phyloP scores from a whole-genome alignment of 2,797 vertebrate genomes.

The Euthynnus affinis region DNA sequence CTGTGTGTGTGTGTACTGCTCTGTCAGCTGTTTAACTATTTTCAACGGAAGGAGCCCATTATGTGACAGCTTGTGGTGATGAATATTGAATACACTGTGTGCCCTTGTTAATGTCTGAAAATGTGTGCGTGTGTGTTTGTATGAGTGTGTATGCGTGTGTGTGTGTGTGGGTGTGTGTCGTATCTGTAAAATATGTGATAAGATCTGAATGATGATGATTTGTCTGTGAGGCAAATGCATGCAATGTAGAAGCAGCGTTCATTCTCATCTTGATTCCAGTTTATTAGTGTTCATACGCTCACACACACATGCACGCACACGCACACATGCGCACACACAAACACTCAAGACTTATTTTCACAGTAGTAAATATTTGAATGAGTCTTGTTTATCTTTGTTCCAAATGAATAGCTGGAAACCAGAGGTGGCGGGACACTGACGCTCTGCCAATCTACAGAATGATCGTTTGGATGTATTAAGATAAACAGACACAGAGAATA shows the following conservation, averaged over 20 bases:
- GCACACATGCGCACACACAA: slow-evolving; percentile 15
- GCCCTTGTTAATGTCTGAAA: slow-evolving; percentile 55
- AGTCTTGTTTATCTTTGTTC: slow-evolving; percentile 76
- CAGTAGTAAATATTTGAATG: slow-evolving; percentile 83
- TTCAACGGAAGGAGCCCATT: slow-evolving; percentile 74
- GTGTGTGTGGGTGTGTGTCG: slow-evolving; percentile 28
- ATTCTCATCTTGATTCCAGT: slow-evolving; percentile 26
- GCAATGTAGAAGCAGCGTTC: slow-evolving; percentile 19
- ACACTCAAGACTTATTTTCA: slow-evolving; percentile 62
- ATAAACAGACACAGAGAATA: slow-evolving; percentile 80
- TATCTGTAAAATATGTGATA: slow-evolving; percentile 37
- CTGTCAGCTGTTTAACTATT: slow-evolving; percentile 81
- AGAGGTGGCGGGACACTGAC: slow-evolving; percentile 44
- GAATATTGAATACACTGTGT: slow-evolving; percentile 81
- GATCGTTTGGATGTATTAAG: slow-evolving; percentile 76
- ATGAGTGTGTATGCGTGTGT: slow-evolving; percentile 32
- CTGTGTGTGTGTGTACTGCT: slow-evolving; percentile 55
- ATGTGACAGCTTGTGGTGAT: slow-evolving; percentile 83
- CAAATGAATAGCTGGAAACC: slow-evolving; percentile 58
- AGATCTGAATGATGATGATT: slow-evolving; percentile 33
- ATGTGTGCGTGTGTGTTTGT: slow-evolving; percentile 30
- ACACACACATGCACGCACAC: not conserved
- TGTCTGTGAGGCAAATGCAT: slow-evolving; percentile 34
- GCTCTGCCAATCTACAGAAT: slow-evolving; percentile 27
- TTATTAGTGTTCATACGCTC: slow-evolving; percentile 34